phyloP scores from a whole-genome alignment of 2,113 vertebrate genomes.

The Otocyon megalotis region DNA sequence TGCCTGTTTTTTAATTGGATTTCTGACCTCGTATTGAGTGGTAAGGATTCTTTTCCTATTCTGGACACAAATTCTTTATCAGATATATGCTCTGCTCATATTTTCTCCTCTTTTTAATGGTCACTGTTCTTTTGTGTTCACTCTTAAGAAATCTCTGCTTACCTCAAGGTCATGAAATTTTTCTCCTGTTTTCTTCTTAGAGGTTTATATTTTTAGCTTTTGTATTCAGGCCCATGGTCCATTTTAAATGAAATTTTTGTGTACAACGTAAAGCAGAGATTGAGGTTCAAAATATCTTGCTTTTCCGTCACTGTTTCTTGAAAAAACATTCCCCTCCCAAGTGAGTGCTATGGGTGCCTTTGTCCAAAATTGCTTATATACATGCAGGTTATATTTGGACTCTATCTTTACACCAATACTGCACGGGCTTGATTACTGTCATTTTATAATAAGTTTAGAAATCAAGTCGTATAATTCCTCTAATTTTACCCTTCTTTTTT shows the following conservation, averaged over 20 bases:
- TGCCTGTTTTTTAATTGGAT: neutral
- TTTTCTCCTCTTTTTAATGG: neutral
- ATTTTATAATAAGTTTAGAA: neutral
- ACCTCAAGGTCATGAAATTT: neutral
- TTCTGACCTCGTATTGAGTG: neutral
- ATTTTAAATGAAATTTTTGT: neutral
- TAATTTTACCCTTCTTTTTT: neutral
- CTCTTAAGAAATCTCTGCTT: neutral
- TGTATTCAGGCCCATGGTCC: neutral
- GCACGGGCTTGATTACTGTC: neutral
- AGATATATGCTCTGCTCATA: neutral
- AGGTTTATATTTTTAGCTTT: slow-evolving; percentile 13
- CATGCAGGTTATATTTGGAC: neutral
- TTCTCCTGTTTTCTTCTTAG: neutral
- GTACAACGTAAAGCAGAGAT: neutral
- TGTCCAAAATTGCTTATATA: neutral
- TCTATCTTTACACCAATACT: neutral
- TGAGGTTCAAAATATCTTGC: neutral
- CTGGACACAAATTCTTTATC: neutral
- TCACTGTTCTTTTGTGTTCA: neutral
- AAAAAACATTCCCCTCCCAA: neutral
- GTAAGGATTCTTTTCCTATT: neutral
- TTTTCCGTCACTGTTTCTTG: neutral
- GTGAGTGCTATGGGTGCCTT: neutral
- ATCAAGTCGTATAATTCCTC: neutral